Base-by-base conservation (phyloP, 2,888 invertebrate genomes). In the Mythimna impura region DNA sequence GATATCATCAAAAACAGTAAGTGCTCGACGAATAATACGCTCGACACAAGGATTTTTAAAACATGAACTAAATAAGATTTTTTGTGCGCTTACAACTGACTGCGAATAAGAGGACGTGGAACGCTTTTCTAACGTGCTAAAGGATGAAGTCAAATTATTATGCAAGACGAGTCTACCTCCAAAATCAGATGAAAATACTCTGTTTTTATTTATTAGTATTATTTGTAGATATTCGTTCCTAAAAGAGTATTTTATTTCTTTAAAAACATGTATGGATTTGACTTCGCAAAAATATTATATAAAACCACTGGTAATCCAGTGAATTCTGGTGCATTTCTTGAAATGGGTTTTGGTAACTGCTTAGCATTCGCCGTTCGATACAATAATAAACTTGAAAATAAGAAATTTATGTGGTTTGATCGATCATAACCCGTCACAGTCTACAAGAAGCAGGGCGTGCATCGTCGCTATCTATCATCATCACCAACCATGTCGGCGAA, bases 1-100 rank as follows among this genome's bases (percentile, higher is more conserved):
- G 77, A 83, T 86, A 82, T 79, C 78, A 81, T 83, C 82, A 82
- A 81, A 84, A 83, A 78, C 73, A 69, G 71, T 72, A 71, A 82
- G 64, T 20, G 43, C 47, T 71, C 68, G 65, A 61, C 66, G 71
- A 76, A 75, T 65, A 52, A 61, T 71, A 66, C 71, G 79, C 47
- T 61, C 60, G 25, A 36, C 47, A 61, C 40, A 58, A 67, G 66
- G 36, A 54, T 67, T 82, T 63, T 77, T 75, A 36, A 9, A 30
- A 71, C 54, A 61, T 47, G 30, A 22, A n/a, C 12, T 52, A 54
- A 20, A 54, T 10, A n/a, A 43, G 22, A 52, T 54, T 70, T 43
- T 40, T 54, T n/a, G 10, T 30, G 14, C 17, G 30, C 22, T 40
- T 3, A 10, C 20, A 52, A 50, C 3, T 50, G 34, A 50, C 3